These are phyloP conservation scores for Neuroscelio doddi DNA, from an alignment of 2,888 invertebrate genomes.

Conservation along the genomic window DNA sequence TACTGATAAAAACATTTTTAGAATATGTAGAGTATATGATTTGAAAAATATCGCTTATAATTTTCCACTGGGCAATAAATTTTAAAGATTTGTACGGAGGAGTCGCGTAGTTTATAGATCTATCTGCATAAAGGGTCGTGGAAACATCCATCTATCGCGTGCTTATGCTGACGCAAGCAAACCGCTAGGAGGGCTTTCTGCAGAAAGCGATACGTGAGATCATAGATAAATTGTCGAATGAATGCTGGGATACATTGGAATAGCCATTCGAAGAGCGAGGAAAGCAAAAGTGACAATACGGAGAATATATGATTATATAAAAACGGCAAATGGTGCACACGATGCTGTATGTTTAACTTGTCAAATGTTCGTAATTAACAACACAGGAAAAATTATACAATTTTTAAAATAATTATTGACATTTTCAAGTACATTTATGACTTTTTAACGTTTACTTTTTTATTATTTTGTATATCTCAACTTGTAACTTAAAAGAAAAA, in stretches of 20 bases:
- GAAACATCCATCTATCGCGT: background rate
- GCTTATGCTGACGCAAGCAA: background rate
- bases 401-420: too few relatives aligned
- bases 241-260: background rate
- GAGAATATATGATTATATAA: too few relatives aligned
- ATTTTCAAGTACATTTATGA: too few relatives aligned
- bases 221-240: background rate
- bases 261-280: background rate
- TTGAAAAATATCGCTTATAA: background rate
- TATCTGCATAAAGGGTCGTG: constrained; percentile 1
- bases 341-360: too few relatives aligned
- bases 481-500: too few relatives aligned
- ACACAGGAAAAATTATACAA: too few relatives aligned
- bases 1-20: too few relatives aligned
- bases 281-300: background rate
- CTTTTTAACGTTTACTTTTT: too few relatives aligned
- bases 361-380: too few relatives aligned
- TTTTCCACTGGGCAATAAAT: background rate
- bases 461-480: too few relatives aligned
- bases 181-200: background rate
- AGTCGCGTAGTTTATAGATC: constrained; percentile 1
- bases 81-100: background rate
- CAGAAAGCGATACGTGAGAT: background rate
- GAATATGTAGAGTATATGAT: background rate
- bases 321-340: too few relatives aligned